A percentile compares a stretch with the other conserved stretches of the same genome.
phyloP scores from a whole-genome alignment of 2,888 invertebrate species.

The Dolichopus griseipennis region DNA sequence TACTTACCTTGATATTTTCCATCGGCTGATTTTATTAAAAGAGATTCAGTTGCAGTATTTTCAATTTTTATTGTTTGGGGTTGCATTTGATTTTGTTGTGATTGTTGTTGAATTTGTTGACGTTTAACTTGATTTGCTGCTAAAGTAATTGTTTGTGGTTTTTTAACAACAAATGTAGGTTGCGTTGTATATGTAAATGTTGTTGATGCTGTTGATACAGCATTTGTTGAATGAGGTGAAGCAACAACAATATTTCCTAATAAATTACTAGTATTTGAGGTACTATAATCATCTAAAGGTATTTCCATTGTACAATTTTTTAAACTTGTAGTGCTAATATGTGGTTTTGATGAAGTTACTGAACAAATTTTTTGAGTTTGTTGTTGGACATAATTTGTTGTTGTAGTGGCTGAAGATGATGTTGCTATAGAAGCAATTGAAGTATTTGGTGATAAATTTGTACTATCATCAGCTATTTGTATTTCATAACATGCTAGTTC shows the following conservation, averaged over 20 bases:
- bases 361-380: conserved; percentile 8
- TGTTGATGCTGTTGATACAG: conserved; percentile 15
- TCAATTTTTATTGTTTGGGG: conserved; percentile 23
- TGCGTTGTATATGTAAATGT: conserved; percentile 18
- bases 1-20: conserved; percentile 37
- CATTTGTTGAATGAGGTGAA: conserved; percentile 14
- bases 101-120: conserved; percentile 24
- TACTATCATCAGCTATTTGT: conserved; percentile 35
- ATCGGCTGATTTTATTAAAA: conserved; percentile 36
- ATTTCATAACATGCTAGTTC: conserved; percentile 56
- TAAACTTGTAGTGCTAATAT: conserved; percentile 14
- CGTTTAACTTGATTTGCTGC: conserved; percentile 21
- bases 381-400: conserved; percentile 2
- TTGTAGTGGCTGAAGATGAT: conserved; percentile 18
- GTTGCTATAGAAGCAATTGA: conserved; percentile 25
- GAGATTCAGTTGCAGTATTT: conserved; percentile 32
- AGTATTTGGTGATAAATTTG: conserved; percentile 22
- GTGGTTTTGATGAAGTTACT: conserved; percentile 15
- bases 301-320: conserved; percentile 9
- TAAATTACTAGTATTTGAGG: background rate
- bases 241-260: background rate
- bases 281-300: conserved; percentile 10
- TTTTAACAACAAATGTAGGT: conserved; percentile 12
- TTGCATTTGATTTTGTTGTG: background rate
- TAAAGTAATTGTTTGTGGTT: conserved; percentile 21